phyloP scores from a whole-genome alignment of 2,797 vertebrate genomes.

The Glyptemys insculpta region DNA sequence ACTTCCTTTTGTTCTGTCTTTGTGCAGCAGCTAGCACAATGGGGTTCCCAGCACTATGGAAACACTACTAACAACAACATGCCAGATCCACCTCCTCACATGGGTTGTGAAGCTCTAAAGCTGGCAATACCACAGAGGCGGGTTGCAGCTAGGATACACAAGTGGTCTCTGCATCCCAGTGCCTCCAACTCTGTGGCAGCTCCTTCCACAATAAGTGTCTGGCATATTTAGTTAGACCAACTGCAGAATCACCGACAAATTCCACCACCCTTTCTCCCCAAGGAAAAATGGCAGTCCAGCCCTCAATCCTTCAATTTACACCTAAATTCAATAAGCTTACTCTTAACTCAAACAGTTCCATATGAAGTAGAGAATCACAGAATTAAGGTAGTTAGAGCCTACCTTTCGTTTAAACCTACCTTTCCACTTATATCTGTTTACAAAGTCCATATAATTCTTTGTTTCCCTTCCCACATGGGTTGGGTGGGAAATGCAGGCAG shows the following conservation, averaged over 20 bases:
- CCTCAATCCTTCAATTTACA: not conserved
- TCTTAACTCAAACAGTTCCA: not conserved
- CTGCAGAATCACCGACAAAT: not conserved
- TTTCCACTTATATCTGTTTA: constrained; percentile 18
- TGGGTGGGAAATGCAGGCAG: not conserved
- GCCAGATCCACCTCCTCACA: not conserved
- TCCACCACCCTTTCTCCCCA: not conserved
- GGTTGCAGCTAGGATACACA: too few species aligned
- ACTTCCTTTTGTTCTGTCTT: not conserved
- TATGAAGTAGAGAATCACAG: not conserved
- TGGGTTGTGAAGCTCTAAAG: not conserved
- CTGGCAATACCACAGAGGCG: not conserved
- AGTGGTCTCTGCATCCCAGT: not conserved
- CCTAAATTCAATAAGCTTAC: not conserved
- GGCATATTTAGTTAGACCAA: not conserved
- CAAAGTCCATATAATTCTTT: constrained; percentile 15
- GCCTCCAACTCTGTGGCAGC: not conserved
- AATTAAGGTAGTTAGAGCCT: not conserved
- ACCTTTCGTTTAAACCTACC: not conserved
- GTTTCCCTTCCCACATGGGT: not conserved
- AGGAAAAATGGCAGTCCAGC: not conserved
- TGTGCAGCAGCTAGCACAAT: not conserved
- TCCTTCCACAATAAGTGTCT: not conserved
- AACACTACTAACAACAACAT: not conserved
- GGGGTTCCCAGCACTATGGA: not conserved